These are phyloP conservation scores for Agriopis leucophaearia DNA, from an alignment of 2,888 invertebrate genomes.

Conservation along the genomic window DNA sequence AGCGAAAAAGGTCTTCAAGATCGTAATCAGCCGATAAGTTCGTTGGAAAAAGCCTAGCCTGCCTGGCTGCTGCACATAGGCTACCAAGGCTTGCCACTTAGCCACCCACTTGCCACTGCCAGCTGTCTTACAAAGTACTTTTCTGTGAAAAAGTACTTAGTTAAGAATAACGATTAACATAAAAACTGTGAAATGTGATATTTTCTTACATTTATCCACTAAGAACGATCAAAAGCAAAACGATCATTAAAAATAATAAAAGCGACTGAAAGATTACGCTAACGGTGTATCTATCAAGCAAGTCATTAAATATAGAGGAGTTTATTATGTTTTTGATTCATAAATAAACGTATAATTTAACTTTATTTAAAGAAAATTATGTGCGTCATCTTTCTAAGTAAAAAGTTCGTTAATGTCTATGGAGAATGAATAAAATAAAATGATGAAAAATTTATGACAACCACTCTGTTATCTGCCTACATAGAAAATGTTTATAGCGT, in stretches of 20 bases:
- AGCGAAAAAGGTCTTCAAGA: neutral
- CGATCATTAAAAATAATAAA: conserved; percentile 43
- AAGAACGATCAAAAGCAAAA: conserved; percentile 40
- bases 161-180: conserved; percentile 9
- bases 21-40: too few relatives aligned
- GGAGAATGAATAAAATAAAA: conserved; percentile 58
- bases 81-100: too few relatives aligned
- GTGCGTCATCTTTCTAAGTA: conserved; percentile 54
- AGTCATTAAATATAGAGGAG: conserved; percentile 65
- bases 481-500: conserved; percentile 32
- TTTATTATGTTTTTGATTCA: conserved; percentile 64
- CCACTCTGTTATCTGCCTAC: conserved; percentile 53
- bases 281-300: conserved; percentile 59
- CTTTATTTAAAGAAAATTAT: conserved; percentile 65
- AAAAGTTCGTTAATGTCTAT: conserved; percentile 57
- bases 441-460: conserved; percentile 65
- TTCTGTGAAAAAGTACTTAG: neutral
- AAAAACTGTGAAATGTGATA: conserved; percentile 4
- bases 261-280: conserved; percentile 51
- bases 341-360: conserved; percentile 48
- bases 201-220: conserved; percentile 15
- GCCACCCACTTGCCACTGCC: too few relatives aligned
- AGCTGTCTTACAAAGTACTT: too few relatives aligned
- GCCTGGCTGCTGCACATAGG: too few relatives aligned
- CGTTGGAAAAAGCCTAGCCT: too few relatives aligned